Percentiles rank a stretch among this genome's conserved stretches.
Evolutionary conservation across 64 coral and sea anemone species (phyloP).

Genomic region (Montipora cactus): DNA sequence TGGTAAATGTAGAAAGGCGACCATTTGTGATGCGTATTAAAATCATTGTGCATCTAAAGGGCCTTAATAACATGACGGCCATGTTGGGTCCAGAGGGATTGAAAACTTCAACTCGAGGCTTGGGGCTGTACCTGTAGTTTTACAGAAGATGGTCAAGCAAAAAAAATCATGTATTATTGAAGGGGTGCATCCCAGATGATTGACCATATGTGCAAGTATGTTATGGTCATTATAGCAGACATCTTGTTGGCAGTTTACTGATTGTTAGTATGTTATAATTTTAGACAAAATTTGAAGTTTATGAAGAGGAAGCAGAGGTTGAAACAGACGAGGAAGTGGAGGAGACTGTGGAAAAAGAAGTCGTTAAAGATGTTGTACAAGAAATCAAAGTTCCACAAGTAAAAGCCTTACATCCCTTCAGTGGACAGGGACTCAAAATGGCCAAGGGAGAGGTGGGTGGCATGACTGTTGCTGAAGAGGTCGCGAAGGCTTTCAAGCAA

Average conservation of each 20-base stretch:
- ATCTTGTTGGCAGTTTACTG: not conserved
- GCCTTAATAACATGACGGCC: too few relatives aligned
- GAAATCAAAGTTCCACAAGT: conserved; percentile 92
- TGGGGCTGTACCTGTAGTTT: too few relatives aligned
- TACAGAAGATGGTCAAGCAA: too few relatives aligned
- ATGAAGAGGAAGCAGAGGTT: conserved; percentile 87
- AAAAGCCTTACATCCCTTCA: conserved; percentile 75
- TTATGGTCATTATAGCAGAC: not conserved
- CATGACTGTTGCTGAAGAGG: not conserved
- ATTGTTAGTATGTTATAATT: not conserved
- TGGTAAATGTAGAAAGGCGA: too few relatives aligned
- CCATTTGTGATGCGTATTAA: too few relatives aligned
- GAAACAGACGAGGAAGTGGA: conserved; percentile 97
- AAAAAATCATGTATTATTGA: too few relatives aligned
- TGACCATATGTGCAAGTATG: too few relatives aligned
- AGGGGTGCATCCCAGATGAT: too few relatives aligned
- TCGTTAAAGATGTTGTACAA: conserved; percentile 81
- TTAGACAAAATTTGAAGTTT: conserved; percentile 75
- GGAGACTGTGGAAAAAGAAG: conserved; percentile 87
- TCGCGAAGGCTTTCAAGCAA: too few relatives aligned
- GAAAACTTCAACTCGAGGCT: too few relatives aligned
- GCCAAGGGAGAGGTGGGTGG: conserved; percentile 84
- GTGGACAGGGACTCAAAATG: conserved; percentile 80
- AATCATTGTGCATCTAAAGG: too few relatives aligned
- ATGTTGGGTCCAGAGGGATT: too few relatives aligned